Evolutionary conservation across 2,888 invertebrate species (phyloP).

Genomic region (Oscheius onirici): DNA sequence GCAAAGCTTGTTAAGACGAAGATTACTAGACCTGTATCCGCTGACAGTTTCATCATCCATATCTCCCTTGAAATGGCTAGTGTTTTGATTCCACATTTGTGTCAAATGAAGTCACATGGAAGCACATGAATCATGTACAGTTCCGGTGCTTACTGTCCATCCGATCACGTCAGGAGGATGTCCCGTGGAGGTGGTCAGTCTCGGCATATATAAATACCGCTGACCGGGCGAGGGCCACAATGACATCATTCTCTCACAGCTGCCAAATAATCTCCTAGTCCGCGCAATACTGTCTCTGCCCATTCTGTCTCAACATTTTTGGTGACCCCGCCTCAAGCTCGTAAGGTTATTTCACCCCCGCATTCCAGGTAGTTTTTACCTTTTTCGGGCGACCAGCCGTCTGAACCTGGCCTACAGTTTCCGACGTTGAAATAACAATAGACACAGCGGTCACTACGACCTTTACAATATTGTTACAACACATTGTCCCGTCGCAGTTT

Average conservation of each 20-base stretch:
- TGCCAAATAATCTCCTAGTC: not conserved
- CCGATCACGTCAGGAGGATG: constrained; percentile 26
- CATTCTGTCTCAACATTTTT: not conserved
- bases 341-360: not conserved
- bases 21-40: too few species aligned
- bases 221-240: constrained; percentile 14
- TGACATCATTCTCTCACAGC: constrained; percentile 29
- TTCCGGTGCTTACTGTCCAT: constrained; percentile 18
- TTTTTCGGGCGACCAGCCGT: constrained; percentile 19
- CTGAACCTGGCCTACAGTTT: not conserved
- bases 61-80: not conserved
- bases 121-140: not conserved
- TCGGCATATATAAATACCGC: constrained; percentile 28
- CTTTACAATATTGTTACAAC: constrained; percentile 30
- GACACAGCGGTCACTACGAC: constrained; percentile 25
- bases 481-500: not conserved
- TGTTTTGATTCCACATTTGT: constrained; percentile 7
- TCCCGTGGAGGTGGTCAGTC: constrained; percentile 25
- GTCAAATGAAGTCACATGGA: constrained; percentile 12
- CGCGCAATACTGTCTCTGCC: not conserved
- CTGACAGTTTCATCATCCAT: not conserved
- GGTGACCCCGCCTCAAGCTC: not conserved
- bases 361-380: constrained; percentile 1
- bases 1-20: too few species aligned
- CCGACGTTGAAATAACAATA: constrained; percentile 14